These are phyloP conservation scores for Procambarus clarkii DNA, from an alignment of 1,140 invertebrate genomes.

Conservation along the genomic window DNA sequence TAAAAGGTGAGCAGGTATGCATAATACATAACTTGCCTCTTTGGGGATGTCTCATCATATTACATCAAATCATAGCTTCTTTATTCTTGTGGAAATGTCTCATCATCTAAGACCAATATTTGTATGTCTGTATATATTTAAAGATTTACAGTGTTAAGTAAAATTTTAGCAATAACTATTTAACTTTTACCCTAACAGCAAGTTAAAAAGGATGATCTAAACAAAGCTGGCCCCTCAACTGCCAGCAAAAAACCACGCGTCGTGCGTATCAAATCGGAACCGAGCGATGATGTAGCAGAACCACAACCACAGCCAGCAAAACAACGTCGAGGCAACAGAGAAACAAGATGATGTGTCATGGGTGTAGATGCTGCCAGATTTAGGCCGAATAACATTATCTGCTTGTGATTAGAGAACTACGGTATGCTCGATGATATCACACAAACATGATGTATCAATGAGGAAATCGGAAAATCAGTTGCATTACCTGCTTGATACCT, in stretches of 20 bases:
- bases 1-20: too few relatives aligned
- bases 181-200: background rate
- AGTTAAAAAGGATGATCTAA: background rate
- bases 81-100: too few relatives aligned
- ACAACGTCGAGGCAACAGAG: constrained; percentile 18
- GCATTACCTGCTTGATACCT: too few relatives aligned
- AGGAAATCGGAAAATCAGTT: too few relatives aligned
- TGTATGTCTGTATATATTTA: too few relatives aligned
- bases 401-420: background rate
- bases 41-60: too few relatives aligned
- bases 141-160: too few relatives aligned
- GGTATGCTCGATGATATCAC: too few relatives aligned
- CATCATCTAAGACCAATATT: too few relatives aligned
- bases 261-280: constrained; percentile 17
- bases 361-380: background rate
- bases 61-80: too few relatives aligned
- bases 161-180: background rate
- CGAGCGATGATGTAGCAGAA: background rate
- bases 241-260: background rate
- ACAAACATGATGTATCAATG: too few relatives aligned
- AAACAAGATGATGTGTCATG: constrained; percentile 16
- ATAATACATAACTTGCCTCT: too few relatives aligned
- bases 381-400: background rate
- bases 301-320: constrained; percentile 10
- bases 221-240: background rate